Evolutionary conservation across 2,113 vertebrate species (phyloP).

Genomic region (Macrotus californicus): DNA sequence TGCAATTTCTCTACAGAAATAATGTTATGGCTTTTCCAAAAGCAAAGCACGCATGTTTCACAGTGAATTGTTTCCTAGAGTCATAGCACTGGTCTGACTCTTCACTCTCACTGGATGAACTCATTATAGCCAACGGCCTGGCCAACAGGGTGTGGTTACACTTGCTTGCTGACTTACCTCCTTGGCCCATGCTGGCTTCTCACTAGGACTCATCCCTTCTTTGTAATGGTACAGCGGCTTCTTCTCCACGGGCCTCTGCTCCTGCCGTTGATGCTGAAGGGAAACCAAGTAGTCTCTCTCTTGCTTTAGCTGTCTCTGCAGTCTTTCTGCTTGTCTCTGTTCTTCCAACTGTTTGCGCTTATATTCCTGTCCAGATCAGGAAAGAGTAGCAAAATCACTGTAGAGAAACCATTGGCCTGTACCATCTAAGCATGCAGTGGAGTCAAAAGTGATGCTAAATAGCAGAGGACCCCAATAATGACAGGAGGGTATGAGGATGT

Average conservation of each 20-base stretch:
- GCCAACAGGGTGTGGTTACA: fast-evolving
- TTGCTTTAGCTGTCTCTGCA: slow-evolving; percentile 97
- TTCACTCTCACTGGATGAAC: not conserved
- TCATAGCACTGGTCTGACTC: no score
- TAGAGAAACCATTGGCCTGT: not conserved
- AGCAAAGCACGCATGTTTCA: not conserved
- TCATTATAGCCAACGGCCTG: fast-evolving
- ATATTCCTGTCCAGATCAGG: slow-evolving; percentile 86
- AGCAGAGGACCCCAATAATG: not conserved
- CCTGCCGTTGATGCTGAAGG: slow-evolving; percentile 90
- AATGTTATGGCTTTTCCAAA: not conserved
- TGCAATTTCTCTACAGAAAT: not conserved
- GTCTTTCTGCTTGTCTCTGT: slow-evolving; percentile 95
- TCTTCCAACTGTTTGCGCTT: slow-evolving; percentile 99
- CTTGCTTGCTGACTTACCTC: slow-evolving; percentile 83
- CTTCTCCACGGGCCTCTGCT: slow-evolving; percentile 91
- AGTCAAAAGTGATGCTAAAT: not conserved
- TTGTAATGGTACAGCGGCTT: slow-evolving; percentile 99
- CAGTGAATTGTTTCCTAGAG: fast-evolving
- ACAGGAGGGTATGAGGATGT: not conserved
- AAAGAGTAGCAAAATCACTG: slow-evolving; percentile 20
- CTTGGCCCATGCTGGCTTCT: slow-evolving; percentile 98
- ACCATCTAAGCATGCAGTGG: not conserved
- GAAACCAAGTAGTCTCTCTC: slow-evolving; percentile 96
- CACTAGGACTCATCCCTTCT: slow-evolving; percentile 92